phyloP scores from a whole-genome alignment of 2,888 invertebrate genomes.

The Dasysyrphus tricinctus region DNA sequence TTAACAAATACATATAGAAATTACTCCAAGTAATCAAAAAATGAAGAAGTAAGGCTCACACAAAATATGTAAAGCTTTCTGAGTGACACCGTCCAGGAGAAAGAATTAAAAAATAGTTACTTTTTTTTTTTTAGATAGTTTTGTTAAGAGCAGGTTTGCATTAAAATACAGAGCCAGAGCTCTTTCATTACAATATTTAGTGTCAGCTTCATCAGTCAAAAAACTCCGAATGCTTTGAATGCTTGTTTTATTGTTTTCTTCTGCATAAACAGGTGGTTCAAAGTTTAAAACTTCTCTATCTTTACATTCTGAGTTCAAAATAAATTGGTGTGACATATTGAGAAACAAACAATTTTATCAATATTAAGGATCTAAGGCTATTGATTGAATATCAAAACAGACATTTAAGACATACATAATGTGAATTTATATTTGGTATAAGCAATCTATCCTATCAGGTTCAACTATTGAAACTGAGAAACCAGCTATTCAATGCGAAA shows the following conservation, averaged over 20 bases:
- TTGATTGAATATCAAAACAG: no score
- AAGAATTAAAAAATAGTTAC: background rate
- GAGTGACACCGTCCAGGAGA: background rate
- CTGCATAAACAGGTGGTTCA: background rate
- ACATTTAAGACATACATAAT: no score
- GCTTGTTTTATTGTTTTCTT: background rate
- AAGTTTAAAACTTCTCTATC: background rate
- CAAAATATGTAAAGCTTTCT: background rate
- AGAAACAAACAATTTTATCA: no score
- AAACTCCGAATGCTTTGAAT: background rate
- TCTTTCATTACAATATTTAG: background rate
- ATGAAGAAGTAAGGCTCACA: background rate
- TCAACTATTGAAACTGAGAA: no score
- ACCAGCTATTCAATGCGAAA: no score
- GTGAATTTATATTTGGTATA: no score
- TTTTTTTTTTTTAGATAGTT: background rate
- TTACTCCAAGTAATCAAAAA: background rate
- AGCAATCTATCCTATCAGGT: no score
- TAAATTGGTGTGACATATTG: no score
- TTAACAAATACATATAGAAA: background rate
- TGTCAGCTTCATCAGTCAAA: background rate
- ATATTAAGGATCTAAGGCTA: no score
- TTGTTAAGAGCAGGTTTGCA: background rate
- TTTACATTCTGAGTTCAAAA: no score
- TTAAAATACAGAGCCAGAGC: background rate